These are phyloP conservation scores for Bacillus rossius DNA, from an alignment of 1,140 invertebrate genomes.

Conservation along the genomic window DNA sequence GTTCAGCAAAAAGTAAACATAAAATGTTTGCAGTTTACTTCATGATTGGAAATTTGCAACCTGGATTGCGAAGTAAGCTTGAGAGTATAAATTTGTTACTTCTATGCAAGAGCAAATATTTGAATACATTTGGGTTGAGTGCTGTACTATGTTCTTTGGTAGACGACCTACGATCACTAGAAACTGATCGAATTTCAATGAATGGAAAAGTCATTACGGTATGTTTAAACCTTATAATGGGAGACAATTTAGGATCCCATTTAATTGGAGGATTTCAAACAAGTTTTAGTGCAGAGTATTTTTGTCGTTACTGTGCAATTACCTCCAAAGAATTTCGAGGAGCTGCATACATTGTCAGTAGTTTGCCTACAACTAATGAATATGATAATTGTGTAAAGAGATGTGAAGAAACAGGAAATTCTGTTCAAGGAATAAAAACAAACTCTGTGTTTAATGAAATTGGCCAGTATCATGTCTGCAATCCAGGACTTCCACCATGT, in stretches of 20 bases:
- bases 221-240: neutral
- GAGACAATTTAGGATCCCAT: conserved; percentile 10
- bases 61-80: neutral
- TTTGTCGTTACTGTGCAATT: conserved; percentile 3
- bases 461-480: conserved; percentile 25
- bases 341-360: too few species aligned
- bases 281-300: conserved; percentile 6
- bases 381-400: too few species aligned
- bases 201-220: neutral
- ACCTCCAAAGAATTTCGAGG: too few species aligned
- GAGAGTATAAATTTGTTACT: conserved; percentile 1
- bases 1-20: conserved; percentile 31
- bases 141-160: neutral
- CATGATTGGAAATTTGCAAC: conserved; percentile 28
- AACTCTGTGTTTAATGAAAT: conserved; percentile 27
- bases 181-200: neutral
- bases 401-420: neutral
- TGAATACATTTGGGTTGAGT: neutral
- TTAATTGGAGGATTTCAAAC: neutral
- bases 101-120: conserved; percentile 4
- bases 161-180: neutral
- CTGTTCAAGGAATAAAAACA: conserved; percentile 24
- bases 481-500: conserved; percentile 26
- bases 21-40: conserved; percentile 36
- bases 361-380: too few species aligned